Base-by-base conservation (phyloP, 1,140 invertebrate genomes). In the Paraescarpia echinospica region DNA sequence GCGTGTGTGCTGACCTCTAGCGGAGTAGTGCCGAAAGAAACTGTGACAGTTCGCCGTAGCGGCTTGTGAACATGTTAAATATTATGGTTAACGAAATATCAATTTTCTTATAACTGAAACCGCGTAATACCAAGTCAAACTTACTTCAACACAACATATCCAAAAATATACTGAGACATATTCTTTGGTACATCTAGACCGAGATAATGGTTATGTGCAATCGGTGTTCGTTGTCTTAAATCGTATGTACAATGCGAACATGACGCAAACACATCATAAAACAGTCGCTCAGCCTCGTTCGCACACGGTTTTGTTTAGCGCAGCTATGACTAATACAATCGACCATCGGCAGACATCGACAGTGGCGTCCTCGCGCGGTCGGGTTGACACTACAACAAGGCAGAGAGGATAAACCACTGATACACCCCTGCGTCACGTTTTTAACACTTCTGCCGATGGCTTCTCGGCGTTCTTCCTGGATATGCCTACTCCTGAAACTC, bases 121-220 rank as follows among this genome's bases (percentile, higher is more conserved):
- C 59, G 59, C 59, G 2, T 77, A 77, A 77, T 77, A 77, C 22
- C 59, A 77, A 77, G 2, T 77, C 59, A 77, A 77, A 77, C 1
- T 22, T 77, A 18, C 14, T 77, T 77, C 14, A 77, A 77, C 59
- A 77, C 59, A 77, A 77, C 59, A 77, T 77, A 77, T 77, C 22
- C 59, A 77, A 77, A 77, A 77, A 77, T 77, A 77, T 77, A 77
- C 59, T 77, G 59, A 77, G 59, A 77, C 59, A 77, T 27, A 77
- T 77, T 77, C 59, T 77, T 77, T 77, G 59, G 59, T 77, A 77
- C 27, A 77, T 12, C 59, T 77, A 77, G 59, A 77, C 59, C 14
- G 59, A 77, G 59, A 77, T 77, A 77, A 77, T 77, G 59, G 59
- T 77, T 77, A 18, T 77, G 4, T 77, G 59, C 4, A 22, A 27